Base-by-base conservation (phyloP, 1,140 invertebrate genomes). In the Bombus polaris region DNA sequence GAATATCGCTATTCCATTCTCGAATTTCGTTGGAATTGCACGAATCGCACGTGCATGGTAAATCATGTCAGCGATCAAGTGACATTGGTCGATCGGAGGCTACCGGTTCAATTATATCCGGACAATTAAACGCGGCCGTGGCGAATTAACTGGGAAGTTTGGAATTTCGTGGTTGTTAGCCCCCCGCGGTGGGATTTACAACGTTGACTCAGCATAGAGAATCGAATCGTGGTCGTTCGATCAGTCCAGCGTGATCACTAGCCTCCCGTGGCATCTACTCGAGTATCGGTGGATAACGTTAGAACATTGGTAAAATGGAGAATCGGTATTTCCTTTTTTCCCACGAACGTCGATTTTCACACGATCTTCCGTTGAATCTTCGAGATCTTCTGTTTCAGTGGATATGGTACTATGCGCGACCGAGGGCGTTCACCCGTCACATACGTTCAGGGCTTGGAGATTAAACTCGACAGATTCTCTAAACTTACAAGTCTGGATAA, bases 41-140 rank as follows among this genome's bases (percentile, higher is more conserved):
- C 53, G 47, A 75, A 37, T 18, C 25, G 59, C 57, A 32, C 77
- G 39, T 68, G 72, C 59, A 57, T n/a, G 62, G 81, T 47, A 57
- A 53, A 77, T 32, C 74, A 42, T 42, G 2, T 44, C 25, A 22
- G 35, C 32, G 22, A 35, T 3, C 32, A 68, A 81, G 74, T 73
- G 73, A 83, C 66, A 81, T 65, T 57, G 66, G 78, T 72, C 83
- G 57, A 86, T 91, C 86, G 83, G 8, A 35, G 32, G 78, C 81
- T 77, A 87, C 87, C 87, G 83, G 86, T 87, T 87, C 92, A 90
- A 93, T 92, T 93, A 92, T 93, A 88, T 44, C 68, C 76, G 87
- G 87, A 85, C 88, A 90, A 93, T 93, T 92, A 93, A 92, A 80
- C 87, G 28, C 42, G 59, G 72, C 65, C 88, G 84, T 87, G 83